These are phyloP conservation scores for Maccullochella peelii DNA, from an alignment of 2,113 vertebrate genomes.

Conservation along the genomic window DNA sequence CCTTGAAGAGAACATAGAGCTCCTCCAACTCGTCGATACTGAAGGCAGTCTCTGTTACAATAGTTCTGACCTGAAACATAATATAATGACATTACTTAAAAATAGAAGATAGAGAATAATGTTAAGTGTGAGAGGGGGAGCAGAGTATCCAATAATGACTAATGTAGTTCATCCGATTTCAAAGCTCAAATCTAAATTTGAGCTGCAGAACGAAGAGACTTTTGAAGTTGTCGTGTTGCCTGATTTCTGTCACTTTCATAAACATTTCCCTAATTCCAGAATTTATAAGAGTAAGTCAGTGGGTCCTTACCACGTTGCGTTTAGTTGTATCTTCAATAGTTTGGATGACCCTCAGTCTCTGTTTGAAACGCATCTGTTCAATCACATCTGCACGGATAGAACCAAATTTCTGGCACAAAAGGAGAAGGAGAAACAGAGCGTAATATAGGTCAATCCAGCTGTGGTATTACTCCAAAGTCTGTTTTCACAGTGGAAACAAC, in stretches of 20 bases:
- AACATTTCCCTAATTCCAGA: neutral
- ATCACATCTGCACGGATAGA: conserved; percentile 95
- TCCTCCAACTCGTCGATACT: conserved; percentile 95
- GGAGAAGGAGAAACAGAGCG: neutral
- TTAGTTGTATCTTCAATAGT: conserved; percentile 98
- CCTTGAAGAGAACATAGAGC: conserved; percentile 96
- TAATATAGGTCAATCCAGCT: neutral
- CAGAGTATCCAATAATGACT: neutral
- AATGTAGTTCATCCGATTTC: conserved; percentile 7
- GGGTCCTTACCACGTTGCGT: conserved; percentile 92
- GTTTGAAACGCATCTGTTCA: conserved; percentile 99
- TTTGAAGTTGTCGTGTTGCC: neutral
- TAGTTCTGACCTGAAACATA: conserved; percentile 90
- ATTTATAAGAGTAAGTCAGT: too few species aligned
- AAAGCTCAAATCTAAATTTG: conserved; percentile 1
- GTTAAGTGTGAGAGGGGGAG: neutral
- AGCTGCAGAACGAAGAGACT: neutral
- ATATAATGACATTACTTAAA: conserved; percentile 13
- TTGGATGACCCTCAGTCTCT: conserved; percentile 97
- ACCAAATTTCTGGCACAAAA: conserved; percentile 91
- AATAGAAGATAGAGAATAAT: neutral
- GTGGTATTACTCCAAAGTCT: neutral
- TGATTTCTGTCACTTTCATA: neutral
- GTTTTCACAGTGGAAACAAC: neutral
- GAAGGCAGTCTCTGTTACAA: conserved; percentile 96